A percentile compares a stretch with the other conserved stretches of the same genome.
Evolutionary conservation across 1,140 invertebrate species (phyloP).

Genomic region (Orchestia grillus): DNA sequence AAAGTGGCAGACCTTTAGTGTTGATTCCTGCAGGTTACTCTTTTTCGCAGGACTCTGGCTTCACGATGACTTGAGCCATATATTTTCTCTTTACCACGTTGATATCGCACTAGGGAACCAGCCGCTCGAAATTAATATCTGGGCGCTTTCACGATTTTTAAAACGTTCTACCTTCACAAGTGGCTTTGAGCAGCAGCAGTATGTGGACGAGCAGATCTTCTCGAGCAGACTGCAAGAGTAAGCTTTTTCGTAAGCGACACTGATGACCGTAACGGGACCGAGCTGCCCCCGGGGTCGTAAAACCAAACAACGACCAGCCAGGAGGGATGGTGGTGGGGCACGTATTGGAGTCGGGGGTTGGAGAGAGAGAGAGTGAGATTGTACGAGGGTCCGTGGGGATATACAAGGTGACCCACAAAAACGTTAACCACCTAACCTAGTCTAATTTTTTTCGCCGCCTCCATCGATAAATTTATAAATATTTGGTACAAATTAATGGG

Average conservation of each 20-base stretch:
- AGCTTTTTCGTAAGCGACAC: conserved; percentile 55
- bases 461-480: too few relatives aligned
- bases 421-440: too few relatives aligned
- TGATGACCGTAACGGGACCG: conserved; percentile 51
- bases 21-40: too few relatives aligned
- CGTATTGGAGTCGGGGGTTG: neutral
- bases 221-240: conserved; percentile 41
- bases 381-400: too few relatives aligned
- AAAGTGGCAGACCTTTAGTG: too few relatives aligned
- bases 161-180: neutral
- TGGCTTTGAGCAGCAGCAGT: neutral
- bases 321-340: neutral
- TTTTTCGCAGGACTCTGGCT: too few relatives aligned
- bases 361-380: neutral
- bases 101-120: neutral
- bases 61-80: too few relatives aligned
- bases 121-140: neutral
- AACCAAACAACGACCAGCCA: neutral
- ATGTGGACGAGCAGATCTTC: neutral
- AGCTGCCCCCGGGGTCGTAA: conserved; percentile 13
- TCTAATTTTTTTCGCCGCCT: too few relatives aligned
- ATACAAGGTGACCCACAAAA: too few relatives aligned
- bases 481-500: too few relatives aligned
- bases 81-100: too few relatives aligned
- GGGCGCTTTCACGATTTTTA: neutral